Evolutionary conservation across 2,113 vertebrate genomes (phyloP).

Genomic region (Myxocyprinus asiaticus): DNA sequence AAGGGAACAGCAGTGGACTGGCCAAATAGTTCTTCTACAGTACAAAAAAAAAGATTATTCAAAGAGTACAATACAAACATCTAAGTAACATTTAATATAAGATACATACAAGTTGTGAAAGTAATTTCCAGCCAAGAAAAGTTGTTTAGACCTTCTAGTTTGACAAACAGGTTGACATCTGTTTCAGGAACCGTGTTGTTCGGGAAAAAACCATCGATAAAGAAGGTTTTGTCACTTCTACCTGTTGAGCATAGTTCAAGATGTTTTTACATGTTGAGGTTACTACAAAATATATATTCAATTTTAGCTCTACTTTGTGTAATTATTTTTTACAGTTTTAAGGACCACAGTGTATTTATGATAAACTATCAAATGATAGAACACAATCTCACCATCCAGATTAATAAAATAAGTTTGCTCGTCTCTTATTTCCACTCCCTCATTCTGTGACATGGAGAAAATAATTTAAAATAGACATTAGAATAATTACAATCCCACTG

Average conservation of each 20-base stretch:
- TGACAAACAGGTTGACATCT: conserved; percentile 67
- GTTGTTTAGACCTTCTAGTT: conserved; percentile 63
- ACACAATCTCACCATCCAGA: conserved; percentile 62
- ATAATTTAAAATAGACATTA: background rate
- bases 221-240: background rate
- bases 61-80: too few species aligned
- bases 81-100: too few species aligned
- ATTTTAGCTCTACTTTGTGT: background rate
- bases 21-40: conserved; percentile 61
- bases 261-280: background rate
- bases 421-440: conserved; percentile 60
- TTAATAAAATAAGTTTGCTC: conserved; percentile 52
- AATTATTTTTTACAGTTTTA: background rate
- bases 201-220: conserved; percentile 62
- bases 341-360: background rate
- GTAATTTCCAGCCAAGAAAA: too few species aligned
- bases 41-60: background rate
- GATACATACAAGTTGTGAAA: too few species aligned
- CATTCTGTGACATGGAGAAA: conserved; percentile 57
- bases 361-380: background rate
- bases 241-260: conserved; percentile 53
- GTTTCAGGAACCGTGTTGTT: conserved; percentile 64
- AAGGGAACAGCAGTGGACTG: conserved; percentile 63
- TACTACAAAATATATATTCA: background rate
- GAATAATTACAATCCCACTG: background rate